phyloP scores from a whole-genome alignment of 2,113 vertebrate genomes.

The Syrrhaptes paradoxus region DNA sequence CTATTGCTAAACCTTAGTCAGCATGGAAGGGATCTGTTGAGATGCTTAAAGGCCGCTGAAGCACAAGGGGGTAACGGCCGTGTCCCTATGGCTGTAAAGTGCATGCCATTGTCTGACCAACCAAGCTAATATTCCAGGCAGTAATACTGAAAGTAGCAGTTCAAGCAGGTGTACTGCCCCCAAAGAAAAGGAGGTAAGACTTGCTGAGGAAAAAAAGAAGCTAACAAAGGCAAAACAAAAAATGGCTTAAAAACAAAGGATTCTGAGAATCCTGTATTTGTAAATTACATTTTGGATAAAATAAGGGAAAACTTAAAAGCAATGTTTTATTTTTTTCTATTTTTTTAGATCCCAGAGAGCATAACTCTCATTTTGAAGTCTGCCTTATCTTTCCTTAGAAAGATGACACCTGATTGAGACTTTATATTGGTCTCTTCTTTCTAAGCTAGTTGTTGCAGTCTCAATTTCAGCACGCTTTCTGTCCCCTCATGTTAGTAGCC shows the following conservation, averaged over 20 bases:
- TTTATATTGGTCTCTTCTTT: not conserved
- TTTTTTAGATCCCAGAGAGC: not conserved
- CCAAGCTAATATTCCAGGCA: not conserved
- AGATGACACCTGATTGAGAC: not conserved
- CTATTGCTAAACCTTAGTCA: not conserved
- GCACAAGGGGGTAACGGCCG: not conserved
- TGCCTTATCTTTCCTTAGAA: not conserved
- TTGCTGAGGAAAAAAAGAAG: not conserved
- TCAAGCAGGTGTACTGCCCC: not conserved
- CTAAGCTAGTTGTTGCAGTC: not conserved
- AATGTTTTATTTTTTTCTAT: not conserved
- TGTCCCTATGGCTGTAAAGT: not conserved
- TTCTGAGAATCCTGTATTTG: not conserved
- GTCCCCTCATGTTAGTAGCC: accelerated
- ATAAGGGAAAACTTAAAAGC: not conserved
- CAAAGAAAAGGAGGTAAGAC: not conserved
- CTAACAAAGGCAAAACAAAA: not conserved
- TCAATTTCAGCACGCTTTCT: not conserved
- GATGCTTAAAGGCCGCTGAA: not conserved
- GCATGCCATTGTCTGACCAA: not conserved
- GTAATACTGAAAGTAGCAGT: not conserved
- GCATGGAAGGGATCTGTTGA: not conserved
- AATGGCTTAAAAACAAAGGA: not conserved
- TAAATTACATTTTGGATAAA: not conserved
- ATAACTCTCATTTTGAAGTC: not conserved